Evolutionary conservation across 2,888 invertebrate genomes (phyloP).

Genomic region (Drosophila limbata): DNA sequence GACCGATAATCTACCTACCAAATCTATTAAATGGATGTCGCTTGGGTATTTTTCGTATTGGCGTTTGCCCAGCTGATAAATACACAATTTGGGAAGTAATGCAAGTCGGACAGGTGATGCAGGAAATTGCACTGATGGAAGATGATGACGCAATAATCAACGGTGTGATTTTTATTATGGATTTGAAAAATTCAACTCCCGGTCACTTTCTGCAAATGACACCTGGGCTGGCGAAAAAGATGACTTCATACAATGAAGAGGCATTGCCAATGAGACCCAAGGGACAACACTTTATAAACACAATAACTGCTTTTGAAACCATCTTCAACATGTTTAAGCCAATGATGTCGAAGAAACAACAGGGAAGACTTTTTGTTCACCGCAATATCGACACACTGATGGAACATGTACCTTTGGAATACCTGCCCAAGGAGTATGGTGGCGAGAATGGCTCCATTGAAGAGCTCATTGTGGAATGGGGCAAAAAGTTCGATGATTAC

Average conservation of each 20-base stretch:
- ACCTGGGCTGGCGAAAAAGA: constrained; percentile 87
- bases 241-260: constrained; percentile 86
- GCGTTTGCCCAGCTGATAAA: constrained; percentile 85
- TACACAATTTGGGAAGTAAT: constrained; percentile 86
- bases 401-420: constrained; percentile 87
- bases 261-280: constrained; percentile 88
- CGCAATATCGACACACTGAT: constrained; percentile 87
- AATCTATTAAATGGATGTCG: constrained; percentile 85
- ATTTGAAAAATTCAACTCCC: constrained; percentile 86
- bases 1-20: constrained; percentile 78
- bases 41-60: constrained; percentile 86
- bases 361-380: constrained; percentile 87
- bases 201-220: constrained; percentile 87
- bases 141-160: constrained; percentile 87
- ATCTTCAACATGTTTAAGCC: constrained; percentile 87
- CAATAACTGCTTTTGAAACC: constrained; percentile 87
- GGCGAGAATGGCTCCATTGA: constrained; percentile 87
- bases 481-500: constrained; percentile 70
- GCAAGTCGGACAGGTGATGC: constrained; percentile 87
- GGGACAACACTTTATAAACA: constrained; percentile 87
- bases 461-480: constrained; percentile 71
- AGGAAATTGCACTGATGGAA: constrained; percentile 87
- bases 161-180: constrained; percentile 87
- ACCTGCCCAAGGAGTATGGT: constrained; percentile 89
- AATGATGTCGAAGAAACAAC: constrained; percentile 88